Evolutionary conservation across 2,113 vertebrate genomes (phyloP).

Genomic region (Tinamus guttatus): DNA sequence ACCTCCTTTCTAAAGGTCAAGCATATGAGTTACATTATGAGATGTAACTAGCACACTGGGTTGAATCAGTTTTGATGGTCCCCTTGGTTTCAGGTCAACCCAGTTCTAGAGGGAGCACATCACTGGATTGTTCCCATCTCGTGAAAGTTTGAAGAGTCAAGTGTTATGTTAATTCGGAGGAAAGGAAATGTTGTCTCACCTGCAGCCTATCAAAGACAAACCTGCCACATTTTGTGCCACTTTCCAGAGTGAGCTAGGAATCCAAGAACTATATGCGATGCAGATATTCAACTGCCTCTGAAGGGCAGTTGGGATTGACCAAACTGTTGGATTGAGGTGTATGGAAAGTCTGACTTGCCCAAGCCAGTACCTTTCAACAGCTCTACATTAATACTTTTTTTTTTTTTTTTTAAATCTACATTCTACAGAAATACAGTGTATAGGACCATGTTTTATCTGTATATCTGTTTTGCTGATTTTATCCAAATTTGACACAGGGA

Average conservation of each 20-base stretch:
- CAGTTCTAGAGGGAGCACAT: background rate
- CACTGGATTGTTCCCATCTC: background rate
- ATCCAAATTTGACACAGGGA: background rate
- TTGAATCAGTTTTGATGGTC: background rate
- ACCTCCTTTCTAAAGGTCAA: background rate
- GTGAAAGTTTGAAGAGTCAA: background rate
- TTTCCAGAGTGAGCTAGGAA: background rate
- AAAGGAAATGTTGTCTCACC: background rate
- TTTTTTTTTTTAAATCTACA: background rate
- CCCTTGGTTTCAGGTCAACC: background rate
- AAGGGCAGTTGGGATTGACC: background rate
- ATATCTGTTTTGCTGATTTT: background rate
- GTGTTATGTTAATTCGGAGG: background rate
- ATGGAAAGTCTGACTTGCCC: background rate
- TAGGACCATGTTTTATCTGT: background rate
- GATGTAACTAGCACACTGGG: background rate
- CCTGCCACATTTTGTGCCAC: background rate
- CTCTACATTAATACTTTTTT: background rate
- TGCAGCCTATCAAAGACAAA: background rate
- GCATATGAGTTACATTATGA: background rate
- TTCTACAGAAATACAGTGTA: background rate
- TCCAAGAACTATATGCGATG: background rate
- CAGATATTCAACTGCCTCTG: background rate
- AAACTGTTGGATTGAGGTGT: background rate
- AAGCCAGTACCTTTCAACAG: background rate